Conservation (phyloP, 1,140 invertebrate genomes). For the Drosophila suzukii region DNA sequence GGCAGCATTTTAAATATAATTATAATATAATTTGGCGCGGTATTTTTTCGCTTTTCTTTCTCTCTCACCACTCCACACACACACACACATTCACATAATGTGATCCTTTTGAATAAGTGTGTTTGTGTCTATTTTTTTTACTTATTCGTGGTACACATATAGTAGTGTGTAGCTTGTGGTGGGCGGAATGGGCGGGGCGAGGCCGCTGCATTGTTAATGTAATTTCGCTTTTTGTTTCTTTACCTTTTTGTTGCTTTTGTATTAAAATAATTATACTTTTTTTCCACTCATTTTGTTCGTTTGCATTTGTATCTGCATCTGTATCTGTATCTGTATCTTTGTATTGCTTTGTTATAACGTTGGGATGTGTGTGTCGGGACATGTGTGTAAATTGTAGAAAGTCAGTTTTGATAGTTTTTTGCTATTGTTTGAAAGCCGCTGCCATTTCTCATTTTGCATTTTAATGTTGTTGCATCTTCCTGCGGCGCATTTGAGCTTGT, state of each 20-base stretch:
- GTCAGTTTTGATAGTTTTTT: slow-evolving; percentile 80
- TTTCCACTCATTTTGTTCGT: slow-evolving; percentile 65
- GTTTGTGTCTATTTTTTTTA: slow-evolving; percentile 22
- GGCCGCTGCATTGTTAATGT: slow-evolving; percentile 75
- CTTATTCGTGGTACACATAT: slow-evolving; percentile 11
- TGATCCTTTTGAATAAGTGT: slow-evolving; percentile 3
- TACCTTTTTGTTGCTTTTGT: slow-evolving; percentile 67
- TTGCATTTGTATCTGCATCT: slow-evolving; percentile 55
- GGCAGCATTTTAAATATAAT: slow-evolving; percentile 82
- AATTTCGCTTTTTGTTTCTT: slow-evolving; percentile 75
- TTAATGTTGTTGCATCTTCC: slow-evolving; percentile 17
- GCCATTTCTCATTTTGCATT: slow-evolving; percentile 39
- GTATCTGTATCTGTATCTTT: slow-evolving; percentile 44
- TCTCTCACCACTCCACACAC: neutral
- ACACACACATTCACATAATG: slow-evolving; percentile 12
- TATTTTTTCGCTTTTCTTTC: slow-evolving; percentile 61
- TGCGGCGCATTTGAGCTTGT: slow-evolving; percentile 59
- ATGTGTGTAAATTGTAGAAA: slow-evolving; percentile 73
- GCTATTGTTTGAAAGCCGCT: slow-evolving; percentile 59
- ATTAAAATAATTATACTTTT: slow-evolving; percentile 82
- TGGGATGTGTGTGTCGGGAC: slow-evolving; percentile 21
- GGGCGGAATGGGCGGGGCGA: too few relatives aligned
- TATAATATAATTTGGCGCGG: slow-evolving; percentile 80
- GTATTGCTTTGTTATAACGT: slow-evolving; percentile 25
- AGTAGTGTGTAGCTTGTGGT: slow-evolving; percentile 38